A percentile compares a stretch with the other conserved stretches of the same genome.
Conservation (phyloP, 2,888 invertebrate genomes). For the Amphipoea lucens region DNA sequence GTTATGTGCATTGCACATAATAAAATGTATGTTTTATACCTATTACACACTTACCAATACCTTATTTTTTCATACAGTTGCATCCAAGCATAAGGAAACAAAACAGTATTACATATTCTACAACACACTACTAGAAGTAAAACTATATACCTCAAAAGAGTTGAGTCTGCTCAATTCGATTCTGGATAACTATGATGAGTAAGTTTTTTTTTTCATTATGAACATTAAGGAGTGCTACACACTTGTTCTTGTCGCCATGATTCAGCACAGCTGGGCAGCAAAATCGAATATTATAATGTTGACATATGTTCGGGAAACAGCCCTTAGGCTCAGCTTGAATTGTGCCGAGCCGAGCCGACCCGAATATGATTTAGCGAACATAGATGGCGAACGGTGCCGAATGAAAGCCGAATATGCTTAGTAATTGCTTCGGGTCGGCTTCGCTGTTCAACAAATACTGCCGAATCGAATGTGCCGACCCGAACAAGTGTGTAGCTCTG, state of each 20-base stretch:
- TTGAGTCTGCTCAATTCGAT: conserved; percentile 96
- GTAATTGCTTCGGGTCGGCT: not conserved
- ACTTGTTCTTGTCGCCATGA: not conserved
- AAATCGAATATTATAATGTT: not conserved
- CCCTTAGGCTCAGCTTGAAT: not conserved
- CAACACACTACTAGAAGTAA: conserved; percentile 98
- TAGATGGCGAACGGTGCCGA: not conserved
- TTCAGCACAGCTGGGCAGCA: not conserved
- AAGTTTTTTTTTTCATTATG: conserved; percentile 79
- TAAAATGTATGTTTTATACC: not conserved
- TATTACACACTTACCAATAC: not conserved
- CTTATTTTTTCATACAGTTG: conserved; percentile 91
- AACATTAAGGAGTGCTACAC: not conserved
- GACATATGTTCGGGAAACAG: not conserved
- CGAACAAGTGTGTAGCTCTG: not conserved
- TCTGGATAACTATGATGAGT: conserved; percentile 96
- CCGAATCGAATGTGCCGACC: not conserved
- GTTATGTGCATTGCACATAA: not conserved
- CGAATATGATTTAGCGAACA: not conserved
- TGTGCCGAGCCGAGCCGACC: not conserved
- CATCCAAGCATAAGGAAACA: conserved; percentile 98
- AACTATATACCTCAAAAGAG: conserved; percentile 97
- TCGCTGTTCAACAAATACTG: not conserved
- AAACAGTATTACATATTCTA: conserved; percentile 99
- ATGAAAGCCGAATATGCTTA: not conserved